Percentiles rank a stretch among this genome's conserved stretches.
These are phyloP conservation scores for Rhyacophila brunnea DNA, from an alignment of 1,140 invertebrate genomes.

Conservation along the genomic window DNA sequence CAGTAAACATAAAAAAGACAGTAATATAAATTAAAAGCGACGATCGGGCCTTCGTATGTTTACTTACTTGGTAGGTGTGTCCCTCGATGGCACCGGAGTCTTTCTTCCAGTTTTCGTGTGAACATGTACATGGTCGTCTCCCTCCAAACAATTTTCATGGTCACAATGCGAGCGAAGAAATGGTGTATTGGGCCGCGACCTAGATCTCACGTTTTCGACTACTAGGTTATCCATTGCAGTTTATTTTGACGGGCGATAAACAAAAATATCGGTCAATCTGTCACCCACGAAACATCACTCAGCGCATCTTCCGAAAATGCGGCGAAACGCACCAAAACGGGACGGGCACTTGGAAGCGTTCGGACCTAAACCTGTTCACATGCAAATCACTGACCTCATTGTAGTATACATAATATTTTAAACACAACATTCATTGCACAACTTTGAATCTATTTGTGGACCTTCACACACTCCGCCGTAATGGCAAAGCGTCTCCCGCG, in stretches of 20 bases:
- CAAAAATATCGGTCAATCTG: conserved; percentile 32
- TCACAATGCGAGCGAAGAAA: conserved; percentile 57
- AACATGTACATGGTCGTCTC: conserved; percentile 54
- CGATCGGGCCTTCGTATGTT: too few relatives aligned
- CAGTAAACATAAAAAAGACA: conserved; percentile 1
- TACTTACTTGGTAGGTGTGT: conserved; percentile 54
- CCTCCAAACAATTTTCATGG: conserved; percentile 52
- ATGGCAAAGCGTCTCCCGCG: conserved; percentile 21
- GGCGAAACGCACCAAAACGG: conserved; percentile 15
- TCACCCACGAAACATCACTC: conserved; percentile 34
- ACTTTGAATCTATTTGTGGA: conserved; percentile 53
- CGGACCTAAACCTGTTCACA: conserved; percentile 32
- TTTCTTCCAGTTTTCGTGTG: conserved; percentile 49
- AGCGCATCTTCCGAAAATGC: conserved; percentile 34
- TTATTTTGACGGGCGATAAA: conserved; percentile 26
- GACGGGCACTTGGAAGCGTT: background rate
- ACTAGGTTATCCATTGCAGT: conserved; percentile 45
- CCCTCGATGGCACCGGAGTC: conserved; percentile 48
- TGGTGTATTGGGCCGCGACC: conserved; percentile 63
- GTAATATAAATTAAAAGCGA: background rate
- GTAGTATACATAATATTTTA: conserved; percentile 36
- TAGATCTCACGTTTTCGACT: conserved; percentile 50
- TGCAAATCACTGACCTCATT: conserved; percentile 39
- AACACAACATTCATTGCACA: conserved; percentile 47
- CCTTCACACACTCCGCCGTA: conserved; percentile 22